A percentile compares a stretch with the other conserved stretches of the same genome.
Conservation (phyloP, 2,113 vertebrate genomes). For the Camelus dromedarius region DNA sequence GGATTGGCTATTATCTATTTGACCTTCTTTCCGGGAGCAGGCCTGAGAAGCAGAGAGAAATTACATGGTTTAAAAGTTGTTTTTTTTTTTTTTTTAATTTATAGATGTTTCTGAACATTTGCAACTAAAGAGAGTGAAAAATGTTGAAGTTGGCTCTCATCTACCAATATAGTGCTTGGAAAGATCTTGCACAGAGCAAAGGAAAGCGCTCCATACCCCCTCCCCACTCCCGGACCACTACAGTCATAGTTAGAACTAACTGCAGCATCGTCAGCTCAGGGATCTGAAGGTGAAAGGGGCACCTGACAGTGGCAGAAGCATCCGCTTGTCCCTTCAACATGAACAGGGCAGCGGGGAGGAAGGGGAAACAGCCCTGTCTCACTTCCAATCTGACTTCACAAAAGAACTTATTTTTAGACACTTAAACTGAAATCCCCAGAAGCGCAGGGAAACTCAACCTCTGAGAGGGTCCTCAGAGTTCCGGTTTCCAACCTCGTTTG, state of each 20-base stretch:
- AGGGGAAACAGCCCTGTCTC: neutral
- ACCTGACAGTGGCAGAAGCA: neutral
- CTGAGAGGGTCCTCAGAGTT: neutral
- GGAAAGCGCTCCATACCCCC: neutral
- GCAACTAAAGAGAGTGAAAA: neutral
- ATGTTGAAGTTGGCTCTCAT: neutral
- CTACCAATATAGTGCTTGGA: neutral
- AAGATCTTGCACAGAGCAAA: neutral
- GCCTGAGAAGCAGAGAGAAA: neutral
- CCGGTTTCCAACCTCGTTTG: constrained; percentile 1
- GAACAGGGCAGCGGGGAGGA: neutral
- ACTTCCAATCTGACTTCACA: neutral
- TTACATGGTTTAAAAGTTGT: neutral
- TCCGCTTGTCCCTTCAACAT: neutral
- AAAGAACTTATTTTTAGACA: constrained; percentile 54
- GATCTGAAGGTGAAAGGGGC: neutral
- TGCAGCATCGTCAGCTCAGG: neutral
- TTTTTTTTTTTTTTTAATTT: neutral
- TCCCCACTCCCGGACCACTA: neutral
- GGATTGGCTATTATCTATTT: neutral
- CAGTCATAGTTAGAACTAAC: neutral
- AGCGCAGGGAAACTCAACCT: neutral
- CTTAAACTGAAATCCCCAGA: constrained; percentile 8
- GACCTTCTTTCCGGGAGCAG: constrained; percentile 52
- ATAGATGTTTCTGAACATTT: neutral